Conservation (phyloP, 2,888 invertebrate species). For the Dyspetes luteomarginatus region DNA sequence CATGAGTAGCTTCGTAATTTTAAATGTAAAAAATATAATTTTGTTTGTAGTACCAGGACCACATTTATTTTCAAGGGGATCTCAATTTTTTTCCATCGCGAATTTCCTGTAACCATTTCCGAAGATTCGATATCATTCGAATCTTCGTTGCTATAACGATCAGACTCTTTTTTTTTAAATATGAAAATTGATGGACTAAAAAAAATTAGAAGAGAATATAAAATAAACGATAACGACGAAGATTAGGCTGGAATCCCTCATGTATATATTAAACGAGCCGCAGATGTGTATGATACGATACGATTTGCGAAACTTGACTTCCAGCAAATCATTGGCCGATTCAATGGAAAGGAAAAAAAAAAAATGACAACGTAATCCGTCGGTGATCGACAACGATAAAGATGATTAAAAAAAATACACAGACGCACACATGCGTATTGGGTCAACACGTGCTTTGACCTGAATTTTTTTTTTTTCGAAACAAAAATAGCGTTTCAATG, state of each 20-base stretch:
- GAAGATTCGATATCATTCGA: no score
- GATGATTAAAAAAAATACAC: not conserved
- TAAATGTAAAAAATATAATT: not conserved
- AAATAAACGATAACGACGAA: conserved; percentile 78
- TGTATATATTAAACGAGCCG: no score
- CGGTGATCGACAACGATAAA: conserved; percentile 11
- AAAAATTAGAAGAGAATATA: no score
- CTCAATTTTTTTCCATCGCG: no score
- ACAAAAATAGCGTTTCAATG: no score
- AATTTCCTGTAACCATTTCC: no score
- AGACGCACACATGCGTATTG: not conserved
- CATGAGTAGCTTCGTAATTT: not conserved
- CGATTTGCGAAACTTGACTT: no score
- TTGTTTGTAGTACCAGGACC: no score
- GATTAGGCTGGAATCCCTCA: conserved; percentile 35
- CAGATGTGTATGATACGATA: no score
- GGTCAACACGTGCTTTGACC: not conserved
- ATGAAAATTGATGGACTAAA: no score
- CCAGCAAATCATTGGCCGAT: not conserved
- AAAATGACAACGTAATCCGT: conserved; percentile 22
- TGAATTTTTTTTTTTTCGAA: not conserved
- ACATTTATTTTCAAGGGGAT: no score
- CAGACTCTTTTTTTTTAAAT: no score
- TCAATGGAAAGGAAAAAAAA: not conserved
- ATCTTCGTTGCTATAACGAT: conserved; percentile 81